Evolutionary conservation across 2,113 vertebrate genomes (phyloP).

Genomic region (Rhinoptilus africanus): DNA sequence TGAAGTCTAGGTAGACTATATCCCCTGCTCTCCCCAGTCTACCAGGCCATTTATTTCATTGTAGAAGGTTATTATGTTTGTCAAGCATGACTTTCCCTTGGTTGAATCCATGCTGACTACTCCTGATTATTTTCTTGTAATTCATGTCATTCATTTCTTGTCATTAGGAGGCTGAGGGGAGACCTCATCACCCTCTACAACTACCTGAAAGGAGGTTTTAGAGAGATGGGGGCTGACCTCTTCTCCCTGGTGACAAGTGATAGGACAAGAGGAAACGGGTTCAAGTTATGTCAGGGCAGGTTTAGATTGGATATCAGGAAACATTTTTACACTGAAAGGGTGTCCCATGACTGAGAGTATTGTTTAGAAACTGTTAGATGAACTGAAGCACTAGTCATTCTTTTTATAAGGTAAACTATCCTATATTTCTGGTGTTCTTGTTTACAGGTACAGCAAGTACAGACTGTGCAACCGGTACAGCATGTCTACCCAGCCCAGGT

Average conservation of each 20-base stretch:
- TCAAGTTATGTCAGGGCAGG: too few species aligned
- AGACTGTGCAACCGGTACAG: slow-evolving; percentile 79
- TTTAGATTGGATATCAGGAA: too few species aligned
- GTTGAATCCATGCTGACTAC: neutral
- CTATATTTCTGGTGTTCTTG: slow-evolving; percentile 10
- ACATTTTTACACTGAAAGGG: too few species aligned
- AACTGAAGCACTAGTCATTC: neutral
- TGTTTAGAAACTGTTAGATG: neutral
- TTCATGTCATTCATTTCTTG: too few species aligned
- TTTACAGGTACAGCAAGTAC: slow-evolving; percentile 79
- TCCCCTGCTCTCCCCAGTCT: neutral
- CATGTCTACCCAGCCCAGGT: slow-evolving; percentile 82
- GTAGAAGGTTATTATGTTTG: neutral
- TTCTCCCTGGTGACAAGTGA: too few species aligned
- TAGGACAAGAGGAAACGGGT: too few species aligned
- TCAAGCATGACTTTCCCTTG: neutral
- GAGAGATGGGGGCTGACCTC: too few species aligned
- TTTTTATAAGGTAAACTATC: neutral
- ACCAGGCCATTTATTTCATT: neutral
- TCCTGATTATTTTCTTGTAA: neutral
- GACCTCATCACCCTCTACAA: too few species aligned
- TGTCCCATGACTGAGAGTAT: neutral
- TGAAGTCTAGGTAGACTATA: neutral
- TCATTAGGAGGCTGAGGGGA: too few species aligned
- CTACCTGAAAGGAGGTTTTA: too few species aligned